These are phyloP conservation scores for Podarcis siculus DNA, from an alignment of 2,797 vertebrate genomes.

Conservation along the genomic window DNA sequence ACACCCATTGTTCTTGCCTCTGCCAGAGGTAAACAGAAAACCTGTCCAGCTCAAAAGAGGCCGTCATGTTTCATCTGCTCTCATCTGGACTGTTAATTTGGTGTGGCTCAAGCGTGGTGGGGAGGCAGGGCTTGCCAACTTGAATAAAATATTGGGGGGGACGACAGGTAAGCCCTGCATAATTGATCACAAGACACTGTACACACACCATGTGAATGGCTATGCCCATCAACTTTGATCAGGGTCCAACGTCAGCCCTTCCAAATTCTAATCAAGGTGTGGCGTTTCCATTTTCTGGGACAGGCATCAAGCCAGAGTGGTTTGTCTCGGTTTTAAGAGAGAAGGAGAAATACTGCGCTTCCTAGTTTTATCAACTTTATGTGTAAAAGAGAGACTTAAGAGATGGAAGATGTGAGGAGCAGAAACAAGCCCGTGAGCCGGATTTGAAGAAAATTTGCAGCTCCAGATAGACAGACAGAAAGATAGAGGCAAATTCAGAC, in stretches of 20 bases:
- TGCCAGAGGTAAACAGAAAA: background rate
- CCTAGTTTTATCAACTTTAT: background rate
- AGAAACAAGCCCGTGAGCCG: background rate
- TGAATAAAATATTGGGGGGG: background rate
- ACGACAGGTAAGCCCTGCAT: too few species aligned
- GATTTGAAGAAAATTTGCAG: too few species aligned
- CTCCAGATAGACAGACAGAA: too few species aligned
- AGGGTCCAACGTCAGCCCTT: background rate
- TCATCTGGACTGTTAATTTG: background rate
- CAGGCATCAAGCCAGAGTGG: background rate
- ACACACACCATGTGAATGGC: too few species aligned
- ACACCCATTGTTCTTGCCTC: background rate
- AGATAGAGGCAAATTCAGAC: too few species aligned
- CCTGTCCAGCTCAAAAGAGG: background rate
- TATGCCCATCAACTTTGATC: too few species aligned
- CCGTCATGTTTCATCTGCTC: background rate
- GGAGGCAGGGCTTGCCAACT: background rate
- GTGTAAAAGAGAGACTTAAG: background rate
- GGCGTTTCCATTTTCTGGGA: background rate
- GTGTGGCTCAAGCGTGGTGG: too few species aligned
- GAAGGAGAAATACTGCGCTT: background rate
- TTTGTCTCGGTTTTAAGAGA: background rate
- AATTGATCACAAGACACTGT: too few species aligned
- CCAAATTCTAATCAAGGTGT: background rate
- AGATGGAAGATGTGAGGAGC: background rate